A percentile compares a stretch with the other conserved stretches of the same genome.
Conservation (phyloP, 2,888 invertebrate genomes). For the Latrodectus elegans region DNA sequence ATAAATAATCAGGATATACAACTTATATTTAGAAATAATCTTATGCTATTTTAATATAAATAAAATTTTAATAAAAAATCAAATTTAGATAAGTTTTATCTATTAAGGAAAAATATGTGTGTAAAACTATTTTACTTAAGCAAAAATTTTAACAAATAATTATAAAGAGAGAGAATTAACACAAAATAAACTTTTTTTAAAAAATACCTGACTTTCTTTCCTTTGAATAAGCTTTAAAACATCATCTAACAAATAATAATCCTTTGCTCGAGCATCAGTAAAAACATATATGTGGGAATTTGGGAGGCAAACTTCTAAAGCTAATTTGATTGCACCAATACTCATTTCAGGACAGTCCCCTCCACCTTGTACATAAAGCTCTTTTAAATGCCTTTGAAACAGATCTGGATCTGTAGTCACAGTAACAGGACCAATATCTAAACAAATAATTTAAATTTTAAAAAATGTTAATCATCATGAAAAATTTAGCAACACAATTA, state of each 20-base stretch:
- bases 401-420: conserved; percentile 81
- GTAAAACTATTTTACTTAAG: no score
- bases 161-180: no score
- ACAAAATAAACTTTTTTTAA: not conserved
- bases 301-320: conserved; percentile 81
- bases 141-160: no score
- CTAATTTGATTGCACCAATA: conserved; percentile 81
- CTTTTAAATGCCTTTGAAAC: conserved; percentile 79
- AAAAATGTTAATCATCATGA: not conserved
- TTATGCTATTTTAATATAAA: no score
- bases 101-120: no score
- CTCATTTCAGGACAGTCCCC: conserved; percentile 86
- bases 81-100: no score
- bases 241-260: conserved; percentile 80
- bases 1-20: no score
- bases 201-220: conserved; percentile 82
- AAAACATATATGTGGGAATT: conserved; percentile 84
- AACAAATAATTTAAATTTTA: conserved; percentile 48
- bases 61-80: no score
- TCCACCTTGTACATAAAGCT: conserved; percentile 81
- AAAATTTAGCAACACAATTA: not conserved
- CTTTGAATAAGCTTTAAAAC: conserved; percentile 83
- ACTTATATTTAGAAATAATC: no score
- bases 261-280: conserved; percentile 84
- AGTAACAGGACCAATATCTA: conserved; percentile 81